Conservation (phyloP, 2,888 invertebrate species). For the Carterocephalus palaemon region DNA sequence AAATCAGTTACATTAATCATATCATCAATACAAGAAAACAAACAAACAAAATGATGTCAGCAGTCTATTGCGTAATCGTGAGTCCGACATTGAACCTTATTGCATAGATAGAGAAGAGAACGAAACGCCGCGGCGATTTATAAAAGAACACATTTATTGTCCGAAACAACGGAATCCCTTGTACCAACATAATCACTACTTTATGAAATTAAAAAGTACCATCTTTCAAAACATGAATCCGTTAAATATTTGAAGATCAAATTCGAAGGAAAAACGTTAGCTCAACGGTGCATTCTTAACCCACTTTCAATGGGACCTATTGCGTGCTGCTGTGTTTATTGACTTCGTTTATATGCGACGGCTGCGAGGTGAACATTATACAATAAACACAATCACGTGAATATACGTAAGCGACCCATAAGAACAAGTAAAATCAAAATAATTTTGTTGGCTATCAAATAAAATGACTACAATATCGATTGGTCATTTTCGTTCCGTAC, state of each 20-base stretch:
- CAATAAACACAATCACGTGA: background rate
- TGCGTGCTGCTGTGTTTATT: slow-evolving; percentile 15
- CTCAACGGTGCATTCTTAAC: slow-evolving; percentile 42
- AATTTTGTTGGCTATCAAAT: slow-evolving; percentile 51
- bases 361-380: background rate
- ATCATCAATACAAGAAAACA: slow-evolving; percentile 16
- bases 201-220: too few species aligned
- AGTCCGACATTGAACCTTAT: slow-evolving; percentile 38
- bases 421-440: slow-evolving; percentile 26
- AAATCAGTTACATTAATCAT: slow-evolving; percentile 4
- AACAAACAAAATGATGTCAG: slow-evolving; percentile 10
- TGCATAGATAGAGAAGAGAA: slow-evolving; percentile 2
- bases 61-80: slow-evolving; percentile 41
- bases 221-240: slow-evolving; percentile 63
- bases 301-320: slow-evolving; percentile 4
- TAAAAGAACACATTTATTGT: slow-evolving; percentile 6
- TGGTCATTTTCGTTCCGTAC: slow-evolving; percentile 39
- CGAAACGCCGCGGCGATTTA: too few species aligned
- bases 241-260: slow-evolving; percentile 75
- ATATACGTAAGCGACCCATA: slow-evolving; percentile 26
- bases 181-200: too few species aligned
- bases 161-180: too few species aligned
- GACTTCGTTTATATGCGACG: background rate
- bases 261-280: slow-evolving; percentile 75
- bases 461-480: slow-evolving; percentile 71